These are phyloP conservation scores for Pantherophis guttatus DNA, from an alignment of 2,113 vertebrate species.

Conservation along the genomic window DNA sequence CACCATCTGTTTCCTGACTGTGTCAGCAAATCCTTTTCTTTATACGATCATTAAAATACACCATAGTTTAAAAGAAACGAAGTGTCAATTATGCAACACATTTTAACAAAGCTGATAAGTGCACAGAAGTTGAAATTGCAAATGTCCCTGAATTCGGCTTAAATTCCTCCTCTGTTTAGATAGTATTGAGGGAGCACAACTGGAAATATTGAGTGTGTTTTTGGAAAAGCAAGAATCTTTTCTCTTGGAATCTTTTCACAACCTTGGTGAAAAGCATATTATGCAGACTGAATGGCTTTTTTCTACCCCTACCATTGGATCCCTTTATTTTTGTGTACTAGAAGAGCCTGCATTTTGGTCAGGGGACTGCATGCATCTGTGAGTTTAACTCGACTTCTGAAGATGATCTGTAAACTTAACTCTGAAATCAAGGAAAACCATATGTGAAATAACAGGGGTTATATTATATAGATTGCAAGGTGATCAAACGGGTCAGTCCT, in stretches of 20 bases:
- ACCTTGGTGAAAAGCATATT: neutral
- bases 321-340: neutral
- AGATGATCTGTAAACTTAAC: neutral
- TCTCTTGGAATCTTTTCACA: neutral
- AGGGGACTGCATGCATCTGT: neutral
- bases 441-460: slow-evolving; percentile 22
- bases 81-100: slow-evolving; percentile 83
- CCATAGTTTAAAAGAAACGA: slow-evolving; percentile 80
- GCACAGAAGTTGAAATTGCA: slow-evolving; percentile 71
- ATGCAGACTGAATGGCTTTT: neutral
- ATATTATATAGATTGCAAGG: neutral
- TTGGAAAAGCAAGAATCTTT: neutral
- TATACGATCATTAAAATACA: slow-evolving; percentile 75
- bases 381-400: neutral
- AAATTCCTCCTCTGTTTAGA: slow-evolving; percentile 24
- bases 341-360: neutral
- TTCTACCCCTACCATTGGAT: neutral
- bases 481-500: too few relatives aligned
- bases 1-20: slow-evolving; percentile 83
- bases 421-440: neutral
- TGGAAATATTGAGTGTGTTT: neutral
- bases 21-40: slow-evolving; percentile 77
- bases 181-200: neutral
- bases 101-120: slow-evolving; percentile 77
- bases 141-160: slow-evolving; percentile 70